These are phyloP conservation scores for Micropoecilia bifurca DNA, from an alignment of 2,797 vertebrate species.

Conservation along the genomic window DNA sequence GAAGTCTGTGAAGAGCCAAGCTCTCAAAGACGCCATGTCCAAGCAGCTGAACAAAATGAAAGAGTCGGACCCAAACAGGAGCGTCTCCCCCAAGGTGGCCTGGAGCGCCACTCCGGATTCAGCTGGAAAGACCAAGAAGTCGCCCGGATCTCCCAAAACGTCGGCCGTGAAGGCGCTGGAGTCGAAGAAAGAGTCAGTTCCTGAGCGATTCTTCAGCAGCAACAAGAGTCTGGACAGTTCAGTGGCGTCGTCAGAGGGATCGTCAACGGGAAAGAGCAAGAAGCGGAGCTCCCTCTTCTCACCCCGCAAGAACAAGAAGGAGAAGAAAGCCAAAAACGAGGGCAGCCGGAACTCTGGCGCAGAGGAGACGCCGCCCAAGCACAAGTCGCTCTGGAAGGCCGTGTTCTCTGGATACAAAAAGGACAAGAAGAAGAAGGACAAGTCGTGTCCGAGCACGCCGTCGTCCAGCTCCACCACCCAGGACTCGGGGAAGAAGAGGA, in stretches of 20 bases:
- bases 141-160: slow-evolving; percentile 72
- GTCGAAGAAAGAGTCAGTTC: slow-evolving; percentile 78
- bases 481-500: slow-evolving; percentile 87
- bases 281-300: slow-evolving; percentile 96
- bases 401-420: slow-evolving; percentile 98
- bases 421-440: slow-evolving; percentile 97
- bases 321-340: slow-evolving; percentile 93
- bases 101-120: slow-evolving; percentile 66
- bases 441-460: slow-evolving; percentile 90
- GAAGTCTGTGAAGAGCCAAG: slow-evolving; percentile 94
- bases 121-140: slow-evolving; percentile 75
- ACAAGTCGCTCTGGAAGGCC: slow-evolving; percentile 94
- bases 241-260: slow-evolving; percentile 90
- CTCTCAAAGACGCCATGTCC: slow-evolving; percentile 93
- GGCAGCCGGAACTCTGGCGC: slow-evolving; percentile 76
- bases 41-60: slow-evolving; percentile 94
- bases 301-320: slow-evolving; percentile 95
- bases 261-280: slow-evolving; percentile 89
- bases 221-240: slow-evolving; percentile 90
- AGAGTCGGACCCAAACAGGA: slow-evolving; percentile 82
- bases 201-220: slow-evolving; percentile 85
- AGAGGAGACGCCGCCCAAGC: slow-evolving; percentile 89
- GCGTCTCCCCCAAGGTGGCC: slow-evolving; percentile 70
- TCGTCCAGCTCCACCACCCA: slow-evolving; percentile 91
- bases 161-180: slow-evolving; percentile 81